These are phyloP conservation scores for Aleiodes testaceus DNA, from an alignment of 2,888 invertebrate species.

Conservation along the genomic window DNA sequence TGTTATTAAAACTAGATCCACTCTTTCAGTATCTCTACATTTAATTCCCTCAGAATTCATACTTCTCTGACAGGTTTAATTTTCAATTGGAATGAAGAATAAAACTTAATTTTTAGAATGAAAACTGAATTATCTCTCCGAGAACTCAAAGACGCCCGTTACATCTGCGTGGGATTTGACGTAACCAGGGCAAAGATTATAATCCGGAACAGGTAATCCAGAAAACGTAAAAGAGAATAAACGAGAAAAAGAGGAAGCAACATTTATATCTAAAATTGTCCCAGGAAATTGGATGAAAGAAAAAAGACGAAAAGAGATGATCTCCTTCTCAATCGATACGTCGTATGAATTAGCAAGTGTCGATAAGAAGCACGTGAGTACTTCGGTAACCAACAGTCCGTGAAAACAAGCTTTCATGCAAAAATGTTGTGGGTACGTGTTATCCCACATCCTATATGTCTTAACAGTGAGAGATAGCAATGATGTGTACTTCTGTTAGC, in stretches of 20 bases:
- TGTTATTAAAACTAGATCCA: too few species aligned
- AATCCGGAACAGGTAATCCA: slow-evolving; percentile 5
- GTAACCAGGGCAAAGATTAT: slow-evolving; percentile 15
- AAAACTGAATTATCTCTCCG: background rate
- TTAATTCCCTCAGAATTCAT: background rate
- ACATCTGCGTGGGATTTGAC: slow-evolving; percentile 18
- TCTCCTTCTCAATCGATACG: slow-evolving; percentile 27
- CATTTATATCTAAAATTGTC: too few species aligned
- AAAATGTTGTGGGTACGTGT: background rate
- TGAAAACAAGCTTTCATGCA: background rate
- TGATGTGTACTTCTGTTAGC: too few species aligned
- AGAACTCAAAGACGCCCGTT: slow-evolving; percentile 3
- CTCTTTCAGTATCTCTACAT: too few species aligned
- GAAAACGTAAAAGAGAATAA: background rate
- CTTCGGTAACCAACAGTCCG: slow-evolving; percentile 5
- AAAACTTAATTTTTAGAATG: background rate
- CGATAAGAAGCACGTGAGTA: slow-evolving; percentile 51
- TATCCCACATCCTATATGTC: background rate
- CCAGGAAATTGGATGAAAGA: slow-evolving; percentile 3
- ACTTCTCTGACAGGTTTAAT: too few species aligned
- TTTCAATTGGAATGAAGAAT: background rate
- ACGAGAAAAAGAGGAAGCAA: background rate
- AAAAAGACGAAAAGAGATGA: slow-evolving; percentile 29
- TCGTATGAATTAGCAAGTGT: slow-evolving; percentile 52
- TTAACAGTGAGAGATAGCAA: too few species aligned